A percentile compares a stretch with the other conserved stretches of the same genome.
Conservation (phyloP, 2,888 invertebrate genomes). For the Drosophila helvetica region DNA sequence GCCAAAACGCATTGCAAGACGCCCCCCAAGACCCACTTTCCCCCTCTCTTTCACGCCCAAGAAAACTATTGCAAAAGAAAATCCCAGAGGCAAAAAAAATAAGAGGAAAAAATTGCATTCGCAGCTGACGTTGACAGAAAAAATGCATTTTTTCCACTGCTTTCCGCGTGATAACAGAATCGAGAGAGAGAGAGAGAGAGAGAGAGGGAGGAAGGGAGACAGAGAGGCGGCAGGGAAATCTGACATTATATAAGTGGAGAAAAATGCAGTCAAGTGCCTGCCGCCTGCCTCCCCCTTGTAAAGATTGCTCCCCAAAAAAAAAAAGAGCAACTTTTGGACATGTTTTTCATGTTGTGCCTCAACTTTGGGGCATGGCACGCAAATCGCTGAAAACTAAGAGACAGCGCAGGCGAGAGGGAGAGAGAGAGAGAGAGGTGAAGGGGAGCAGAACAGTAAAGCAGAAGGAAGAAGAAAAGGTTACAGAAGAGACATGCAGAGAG, state of each 20-base stretch:
- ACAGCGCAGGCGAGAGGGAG: not conserved
- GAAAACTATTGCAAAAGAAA: constrained; percentile 25
- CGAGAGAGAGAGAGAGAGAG: not conserved
- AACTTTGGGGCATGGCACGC: constrained; percentile 38
- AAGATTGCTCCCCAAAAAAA: constrained; percentile 16
- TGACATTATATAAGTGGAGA: constrained; percentile 36
- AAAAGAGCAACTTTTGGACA: constrained; percentile 59
- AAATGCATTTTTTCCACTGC: constrained; percentile 10
- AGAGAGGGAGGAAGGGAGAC: not conserved
- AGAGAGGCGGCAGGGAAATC: constrained; percentile 6
- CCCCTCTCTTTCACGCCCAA: not conserved
- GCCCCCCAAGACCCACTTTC: no score
- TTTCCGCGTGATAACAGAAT: constrained; percentile 26
- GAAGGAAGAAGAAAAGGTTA: not conserved
- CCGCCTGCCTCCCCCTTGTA: no score
- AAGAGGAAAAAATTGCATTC: constrained; percentile 5
- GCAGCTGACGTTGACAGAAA: constrained; percentile 29
- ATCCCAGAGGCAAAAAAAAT: constrained; percentile 9
- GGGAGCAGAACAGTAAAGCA: no score
- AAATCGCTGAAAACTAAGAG: constrained; percentile 42
- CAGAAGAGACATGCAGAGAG: not conserved
- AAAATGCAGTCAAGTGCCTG: constrained; percentile 42
- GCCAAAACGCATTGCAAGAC: not conserved
- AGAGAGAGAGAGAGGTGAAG: not conserved
- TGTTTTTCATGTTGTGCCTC: constrained; percentile 45